Conservation (phyloP, 2,888 invertebrate genomes). For the Dusona sp. region DNA sequence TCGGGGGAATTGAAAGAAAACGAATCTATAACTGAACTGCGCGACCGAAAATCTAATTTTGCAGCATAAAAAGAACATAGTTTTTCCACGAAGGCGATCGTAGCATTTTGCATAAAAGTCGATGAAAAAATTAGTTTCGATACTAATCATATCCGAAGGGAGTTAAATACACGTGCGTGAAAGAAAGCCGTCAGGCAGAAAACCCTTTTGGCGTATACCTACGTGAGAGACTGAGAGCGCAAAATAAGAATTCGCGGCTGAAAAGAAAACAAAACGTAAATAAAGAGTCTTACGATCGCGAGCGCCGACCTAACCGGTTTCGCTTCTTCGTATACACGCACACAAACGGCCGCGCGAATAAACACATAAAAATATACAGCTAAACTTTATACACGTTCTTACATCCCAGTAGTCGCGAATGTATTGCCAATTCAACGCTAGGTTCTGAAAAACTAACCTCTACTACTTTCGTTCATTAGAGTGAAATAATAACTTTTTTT, state of each 20-base stretch:
- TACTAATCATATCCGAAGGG: not conserved
- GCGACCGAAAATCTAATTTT: not conserved
- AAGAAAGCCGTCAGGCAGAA: conserved; percentile 16
- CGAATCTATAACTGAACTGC: not conserved
- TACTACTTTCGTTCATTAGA: not conserved
- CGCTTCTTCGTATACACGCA: conserved; percentile 27
- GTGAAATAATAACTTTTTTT: not conserved
- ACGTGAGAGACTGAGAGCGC: conserved; percentile 2
- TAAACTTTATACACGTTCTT: conserved; percentile 6
- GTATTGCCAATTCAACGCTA: conserved; percentile 17
- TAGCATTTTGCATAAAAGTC: not conserved
- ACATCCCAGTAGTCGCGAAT: conserved; percentile 3
- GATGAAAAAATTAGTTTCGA: not conserved
- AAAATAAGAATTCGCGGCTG: conserved; percentile 38
- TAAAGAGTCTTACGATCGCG: conserved; percentile 45
- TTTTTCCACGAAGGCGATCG: not conserved
- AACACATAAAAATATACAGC: conserved; percentile 20
- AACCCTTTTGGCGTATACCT: not conserved
- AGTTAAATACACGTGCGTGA: conserved; percentile 27
- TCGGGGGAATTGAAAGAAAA: not conserved
- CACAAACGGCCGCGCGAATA: not conserved
- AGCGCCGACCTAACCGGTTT: conserved; percentile 64
- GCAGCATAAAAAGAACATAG: not conserved
- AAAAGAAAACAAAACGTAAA: conserved; percentile 47
- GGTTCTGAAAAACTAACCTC: not conserved